phyloP scores from a whole-genome alignment of 2,888 invertebrate species.

The Oscheius sp. region DNA sequence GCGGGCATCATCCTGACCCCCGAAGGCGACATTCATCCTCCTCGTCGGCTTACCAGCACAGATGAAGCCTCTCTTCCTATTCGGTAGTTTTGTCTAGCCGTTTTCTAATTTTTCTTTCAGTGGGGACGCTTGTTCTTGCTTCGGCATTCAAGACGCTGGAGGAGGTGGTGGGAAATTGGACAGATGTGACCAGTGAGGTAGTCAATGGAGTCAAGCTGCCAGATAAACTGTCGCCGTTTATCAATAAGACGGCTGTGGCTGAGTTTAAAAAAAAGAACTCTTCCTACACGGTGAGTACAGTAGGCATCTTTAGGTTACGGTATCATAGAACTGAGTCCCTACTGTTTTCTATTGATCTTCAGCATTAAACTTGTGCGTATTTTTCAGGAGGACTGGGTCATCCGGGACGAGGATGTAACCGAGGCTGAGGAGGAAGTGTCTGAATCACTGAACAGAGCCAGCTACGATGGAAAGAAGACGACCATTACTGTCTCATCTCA shows the following conservation, averaged over 20 bases:
- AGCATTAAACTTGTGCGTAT: not conserved
- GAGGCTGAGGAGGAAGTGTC: conserved; percentile 31
- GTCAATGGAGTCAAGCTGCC: conserved; percentile 6
- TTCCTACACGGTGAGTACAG: not conserved
- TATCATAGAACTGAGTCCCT: too few relatives aligned
- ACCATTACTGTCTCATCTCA: conserved; percentile 46
- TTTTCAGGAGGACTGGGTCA: conserved; percentile 43
- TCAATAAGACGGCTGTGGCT: conserved; percentile 25
- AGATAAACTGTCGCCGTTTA: conserved; percentile 24
- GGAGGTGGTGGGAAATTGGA: conserved; percentile 26
- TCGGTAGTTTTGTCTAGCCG: conserved; percentile 4
- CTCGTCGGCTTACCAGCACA: not conserved
- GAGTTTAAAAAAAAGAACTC: conserved; percentile 16
- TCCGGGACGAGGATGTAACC: conserved; percentile 53
- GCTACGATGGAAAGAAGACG: conserved; percentile 49
- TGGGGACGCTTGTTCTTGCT: not conserved
- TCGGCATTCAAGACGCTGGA: conserved; percentile 17
- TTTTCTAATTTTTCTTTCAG: conserved; percentile 3
- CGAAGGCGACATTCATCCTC: conserved; percentile 3
- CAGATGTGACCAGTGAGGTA: conserved; percentile 20
- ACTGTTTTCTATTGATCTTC: too few relatives aligned
- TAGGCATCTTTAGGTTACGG: too few relatives aligned
- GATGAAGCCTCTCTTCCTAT: conserved; percentile 19
- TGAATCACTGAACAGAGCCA: conserved; percentile 36
- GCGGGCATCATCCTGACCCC: conserved; percentile 17